phyloP scores from a whole-genome alignment of 2,797 vertebrate species.

The Chrosomus eos region DNA sequence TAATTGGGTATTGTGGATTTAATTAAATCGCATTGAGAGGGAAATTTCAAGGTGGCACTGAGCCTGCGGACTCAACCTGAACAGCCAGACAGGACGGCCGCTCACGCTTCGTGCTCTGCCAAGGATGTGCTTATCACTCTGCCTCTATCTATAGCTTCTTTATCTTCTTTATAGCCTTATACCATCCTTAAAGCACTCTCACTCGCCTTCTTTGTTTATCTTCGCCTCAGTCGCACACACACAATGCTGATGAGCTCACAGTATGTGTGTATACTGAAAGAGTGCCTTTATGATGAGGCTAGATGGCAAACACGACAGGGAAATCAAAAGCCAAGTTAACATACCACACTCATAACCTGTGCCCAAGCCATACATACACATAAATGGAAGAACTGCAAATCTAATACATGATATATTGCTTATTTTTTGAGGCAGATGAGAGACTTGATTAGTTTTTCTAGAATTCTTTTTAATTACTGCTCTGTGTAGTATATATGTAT shows the following conservation, averaged over 20 bases:
- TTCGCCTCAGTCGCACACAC: neutral
- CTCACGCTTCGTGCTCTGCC: slow-evolving; percentile 2
- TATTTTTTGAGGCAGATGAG: neutral
- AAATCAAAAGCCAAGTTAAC: neutral
- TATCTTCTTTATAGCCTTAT: slow-evolving; percentile 20
- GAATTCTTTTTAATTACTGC: neutral
- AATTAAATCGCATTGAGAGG: slow-evolving; percentile 47
- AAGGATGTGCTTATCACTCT: slow-evolving; percentile 36
- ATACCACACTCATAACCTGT: neutral
- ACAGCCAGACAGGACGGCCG: neutral
- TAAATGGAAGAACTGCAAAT: neutral
- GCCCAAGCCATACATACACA: neutral
- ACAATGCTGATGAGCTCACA: neutral
- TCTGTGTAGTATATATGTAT: neutral
- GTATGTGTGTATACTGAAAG: slow-evolving; percentile 8
- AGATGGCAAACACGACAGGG: neutral
- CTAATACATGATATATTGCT: neutral
- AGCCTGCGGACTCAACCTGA: slow-evolving; percentile 32
- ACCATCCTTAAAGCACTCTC: slow-evolving; percentile 10
- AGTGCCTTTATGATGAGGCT: neutral
- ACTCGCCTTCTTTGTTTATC: neutral
- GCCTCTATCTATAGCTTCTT: slow-evolving; percentile 36
- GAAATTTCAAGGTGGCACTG: slow-evolving; percentile 42
- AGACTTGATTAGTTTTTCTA: neutral
- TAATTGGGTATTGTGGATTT: slow-evolving; percentile 48